phyloP scores from a whole-genome alignment of 2,888 invertebrate genomes.

The Sphecodes monilicornis region DNA sequence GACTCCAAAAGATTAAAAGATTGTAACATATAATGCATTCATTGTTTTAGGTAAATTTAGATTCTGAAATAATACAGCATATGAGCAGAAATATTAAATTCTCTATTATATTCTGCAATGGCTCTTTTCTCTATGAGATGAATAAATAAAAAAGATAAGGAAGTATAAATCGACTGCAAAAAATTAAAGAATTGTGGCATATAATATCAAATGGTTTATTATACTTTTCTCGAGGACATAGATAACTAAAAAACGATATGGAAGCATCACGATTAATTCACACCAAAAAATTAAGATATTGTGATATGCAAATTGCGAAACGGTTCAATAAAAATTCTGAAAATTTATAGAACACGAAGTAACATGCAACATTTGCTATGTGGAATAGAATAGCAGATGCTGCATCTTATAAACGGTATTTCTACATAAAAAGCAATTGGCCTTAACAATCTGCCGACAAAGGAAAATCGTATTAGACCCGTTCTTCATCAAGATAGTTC shows the following conservation, averaged over 20 bases:
- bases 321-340: not conserved
- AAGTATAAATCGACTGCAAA: too few species aligned
- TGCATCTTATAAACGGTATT: not conserved
- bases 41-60: too few species aligned
- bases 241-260: not conserved
- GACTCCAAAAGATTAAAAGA: too few species aligned
- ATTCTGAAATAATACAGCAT: not conserved
- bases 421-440: constrained; percentile 37
- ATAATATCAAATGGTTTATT: not conserved
- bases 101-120: not conserved
- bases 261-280: not conserved
- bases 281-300: not conserved
- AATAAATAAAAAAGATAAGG: too few species aligned
- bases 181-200: too few species aligned
- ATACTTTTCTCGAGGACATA: not conserved
- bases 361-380: constrained; percentile 40
- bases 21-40: too few species aligned
- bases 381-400: constrained; percentile 33
- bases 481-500: not conserved
- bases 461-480: not conserved
- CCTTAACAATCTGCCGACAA: not conserved
- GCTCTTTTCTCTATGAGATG: too few species aligned
- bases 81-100: not conserved
- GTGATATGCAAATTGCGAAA: not conserved
- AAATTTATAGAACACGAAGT: not conserved